Evolutionary conservation across 2,888 invertebrate genomes (phyloP).

Genomic region (Tinea pellionella): DNA sequence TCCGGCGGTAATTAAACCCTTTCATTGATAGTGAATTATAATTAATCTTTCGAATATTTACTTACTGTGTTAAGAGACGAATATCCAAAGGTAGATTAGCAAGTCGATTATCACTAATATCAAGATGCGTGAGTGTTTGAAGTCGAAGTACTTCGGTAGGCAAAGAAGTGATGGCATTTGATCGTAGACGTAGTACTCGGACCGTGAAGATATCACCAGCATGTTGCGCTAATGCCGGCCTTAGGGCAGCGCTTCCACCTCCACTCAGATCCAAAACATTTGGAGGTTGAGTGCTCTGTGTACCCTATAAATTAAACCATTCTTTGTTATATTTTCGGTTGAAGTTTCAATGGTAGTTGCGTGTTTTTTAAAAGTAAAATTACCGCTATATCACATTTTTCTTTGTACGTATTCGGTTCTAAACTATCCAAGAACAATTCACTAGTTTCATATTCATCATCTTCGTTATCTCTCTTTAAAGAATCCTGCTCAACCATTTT

Average conservation of each 20-base stretch:
- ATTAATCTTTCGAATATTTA: no score
- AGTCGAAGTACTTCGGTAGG: conserved; percentile 72
- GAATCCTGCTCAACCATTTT: conserved; percentile 18
- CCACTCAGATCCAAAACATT: conserved; percentile 54
- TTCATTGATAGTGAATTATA: no score
- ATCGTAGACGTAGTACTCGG: conserved; percentile 40
- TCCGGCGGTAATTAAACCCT: no score
- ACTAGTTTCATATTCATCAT: conserved; percentile 43
- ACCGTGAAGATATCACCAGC: conserved; percentile 44
- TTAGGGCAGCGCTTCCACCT: conserved; percentile 43
- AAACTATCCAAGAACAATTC: conserved; percentile 55
- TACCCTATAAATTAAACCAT: conserved; percentile 37
- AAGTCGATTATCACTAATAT: conserved; percentile 77
- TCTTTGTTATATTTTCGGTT: background rate
- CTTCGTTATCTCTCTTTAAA: conserved; percentile 47
- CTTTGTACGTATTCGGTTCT: conserved; percentile 42
- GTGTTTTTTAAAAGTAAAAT: background rate
- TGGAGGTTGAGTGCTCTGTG: conserved; percentile 57
- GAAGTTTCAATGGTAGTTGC: background rate
- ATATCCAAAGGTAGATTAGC: conserved; percentile 74
- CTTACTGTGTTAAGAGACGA: conserved; percentile 57
- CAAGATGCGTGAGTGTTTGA: conserved; percentile 71
- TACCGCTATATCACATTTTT: conserved; percentile 40
- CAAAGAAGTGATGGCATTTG: conserved; percentile 70
- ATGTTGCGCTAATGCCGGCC: conserved; percentile 43